Evolutionary conservation across 2,113 vertebrate genomes (phyloP).

Genomic region (Hystrix brachyura): DNA sequence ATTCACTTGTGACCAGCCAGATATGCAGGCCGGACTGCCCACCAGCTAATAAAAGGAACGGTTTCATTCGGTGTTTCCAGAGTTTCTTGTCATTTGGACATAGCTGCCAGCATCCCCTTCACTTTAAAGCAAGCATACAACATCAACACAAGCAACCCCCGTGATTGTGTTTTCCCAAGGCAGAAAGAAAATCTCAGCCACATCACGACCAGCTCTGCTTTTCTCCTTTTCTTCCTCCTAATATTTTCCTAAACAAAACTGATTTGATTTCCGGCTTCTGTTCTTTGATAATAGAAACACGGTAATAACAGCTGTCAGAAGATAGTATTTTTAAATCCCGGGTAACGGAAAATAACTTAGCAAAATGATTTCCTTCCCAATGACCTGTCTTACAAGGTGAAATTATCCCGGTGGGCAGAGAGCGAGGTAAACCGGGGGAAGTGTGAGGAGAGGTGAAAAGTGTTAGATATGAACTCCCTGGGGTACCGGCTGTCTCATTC

Average conservation of each 20-base stretch:
- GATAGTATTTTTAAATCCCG: background rate
- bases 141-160: background rate
- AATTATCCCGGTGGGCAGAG: background rate
- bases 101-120: background rate
- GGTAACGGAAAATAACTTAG: background rate
- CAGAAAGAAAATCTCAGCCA: conserved; percentile 14
- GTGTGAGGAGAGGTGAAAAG: too few species aligned
- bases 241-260: background rate
- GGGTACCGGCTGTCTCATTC: background rate
- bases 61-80: background rate
- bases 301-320: background rate
- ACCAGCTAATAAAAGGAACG: conserved; percentile 48
- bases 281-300: conserved; percentile 11
- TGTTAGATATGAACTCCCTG: background rate
- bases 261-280: background rate
- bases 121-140: background rate
- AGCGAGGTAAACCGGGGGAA: background rate
- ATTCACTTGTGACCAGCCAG: background rate
- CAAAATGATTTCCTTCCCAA: background rate
- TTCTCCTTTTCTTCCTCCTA: background rate
- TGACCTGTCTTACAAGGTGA: background rate
- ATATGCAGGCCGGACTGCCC: background rate
- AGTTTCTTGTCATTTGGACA: background rate
- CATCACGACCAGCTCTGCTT: background rate
- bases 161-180: background rate